Evolutionary conservation across 2,113 vertebrate genomes (phyloP).

Genomic region (Psilopogon haemacephalus): DNA sequence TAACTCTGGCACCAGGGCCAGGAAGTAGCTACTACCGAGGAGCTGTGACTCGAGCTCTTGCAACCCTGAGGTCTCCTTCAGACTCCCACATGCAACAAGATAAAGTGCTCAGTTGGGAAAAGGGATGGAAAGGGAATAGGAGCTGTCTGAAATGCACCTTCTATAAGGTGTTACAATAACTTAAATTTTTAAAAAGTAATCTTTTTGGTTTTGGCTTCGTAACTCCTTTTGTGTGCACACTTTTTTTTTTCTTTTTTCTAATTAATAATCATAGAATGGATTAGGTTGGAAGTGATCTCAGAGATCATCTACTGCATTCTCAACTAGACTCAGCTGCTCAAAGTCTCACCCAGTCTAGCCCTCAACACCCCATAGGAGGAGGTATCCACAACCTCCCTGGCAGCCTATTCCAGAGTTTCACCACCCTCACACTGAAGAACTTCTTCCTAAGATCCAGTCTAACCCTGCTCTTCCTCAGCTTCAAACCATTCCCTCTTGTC

Average conservation of each 20-base stretch:
- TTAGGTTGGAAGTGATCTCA: too few relatives aligned
- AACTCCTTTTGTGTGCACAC: not conserved
- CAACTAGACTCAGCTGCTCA: too few relatives aligned
- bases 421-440: too few relatives aligned
- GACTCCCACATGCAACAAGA: rapidly evolving
- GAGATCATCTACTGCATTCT: too few relatives aligned
- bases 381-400: too few relatives aligned
- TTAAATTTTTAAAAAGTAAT: not conserved
- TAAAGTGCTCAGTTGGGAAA: not conserved
- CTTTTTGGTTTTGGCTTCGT: not conserved
- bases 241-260: not conserved
- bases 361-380: too few relatives aligned
- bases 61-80: not conserved
- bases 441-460: too few relatives aligned
- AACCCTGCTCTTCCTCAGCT: too few relatives aligned
- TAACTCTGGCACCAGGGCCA: too few relatives aligned
- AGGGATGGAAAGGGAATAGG: not conserved
- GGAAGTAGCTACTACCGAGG: not conserved
- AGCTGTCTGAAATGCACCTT: not conserved
- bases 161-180: not conserved
- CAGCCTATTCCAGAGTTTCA: too few relatives aligned
- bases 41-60: not conserved
- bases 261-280: not conserved
- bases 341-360: too few relatives aligned
- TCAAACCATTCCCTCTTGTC: too few relatives aligned